phyloP scores from a whole-genome alignment of 2,113 vertebrate genomes.

The Dromas ardeola region DNA sequence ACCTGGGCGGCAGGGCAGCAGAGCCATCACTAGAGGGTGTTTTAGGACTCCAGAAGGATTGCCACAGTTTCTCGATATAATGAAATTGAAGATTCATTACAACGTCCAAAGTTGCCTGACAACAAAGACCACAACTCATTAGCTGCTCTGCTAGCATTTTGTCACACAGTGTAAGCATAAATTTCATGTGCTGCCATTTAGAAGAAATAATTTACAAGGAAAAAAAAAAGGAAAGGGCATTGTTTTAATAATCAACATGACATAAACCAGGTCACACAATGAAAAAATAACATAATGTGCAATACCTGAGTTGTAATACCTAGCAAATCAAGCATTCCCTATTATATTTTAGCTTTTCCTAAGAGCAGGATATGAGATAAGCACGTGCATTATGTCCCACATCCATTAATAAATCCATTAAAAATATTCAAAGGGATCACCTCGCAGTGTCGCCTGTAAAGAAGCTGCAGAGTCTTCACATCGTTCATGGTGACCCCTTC shows the following conservation, averaged over 20 bases:
- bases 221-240: not conserved
- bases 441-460: constrained; percentile 95
- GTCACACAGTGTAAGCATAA: not conserved
- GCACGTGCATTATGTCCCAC: not conserved
- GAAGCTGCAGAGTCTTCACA: constrained; percentile 88
- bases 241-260: not conserved
- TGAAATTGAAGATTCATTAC: constrained; percentile 98
- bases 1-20: constrained; percentile 76
- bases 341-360: not conserved
- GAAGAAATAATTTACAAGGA: not conserved
- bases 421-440: constrained; percentile 65
- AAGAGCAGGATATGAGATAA: not conserved
- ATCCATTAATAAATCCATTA: not conserved
- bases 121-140: not conserved
- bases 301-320: not conserved
- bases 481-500: constrained; percentile 85
- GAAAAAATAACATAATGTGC: not conserved
- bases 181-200: not conserved
- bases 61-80: constrained; percentile 97
- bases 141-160: not conserved
- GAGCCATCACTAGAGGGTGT: constrained; percentile 80
- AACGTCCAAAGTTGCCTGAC: constrained; percentile 92
- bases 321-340: not conserved
- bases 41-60: constrained; percentile 95
- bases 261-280: not conserved